Evolutionary conservation across 2,113 vertebrate species (phyloP).

Genomic region (Hypocryptadius cinnamomeus): DNA sequence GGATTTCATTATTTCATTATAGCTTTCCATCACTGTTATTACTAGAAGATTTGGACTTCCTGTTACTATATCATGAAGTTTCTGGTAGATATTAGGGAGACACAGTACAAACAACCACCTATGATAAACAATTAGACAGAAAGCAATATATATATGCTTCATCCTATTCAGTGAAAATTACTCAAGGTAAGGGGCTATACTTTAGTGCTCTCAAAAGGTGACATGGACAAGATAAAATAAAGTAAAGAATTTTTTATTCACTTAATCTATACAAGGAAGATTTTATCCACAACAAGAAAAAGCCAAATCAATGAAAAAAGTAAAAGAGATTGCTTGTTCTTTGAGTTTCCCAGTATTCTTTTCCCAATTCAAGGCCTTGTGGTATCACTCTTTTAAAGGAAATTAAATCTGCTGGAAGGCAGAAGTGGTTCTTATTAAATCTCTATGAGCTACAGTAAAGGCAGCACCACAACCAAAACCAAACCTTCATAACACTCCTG

Average conservation of each 20-base stretch:
- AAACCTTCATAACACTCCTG: neutral
- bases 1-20: slow-evolving; percentile 6
- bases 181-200: neutral
- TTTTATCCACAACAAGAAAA: neutral
- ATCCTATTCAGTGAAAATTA: neutral
- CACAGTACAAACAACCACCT: neutral
- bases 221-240: neutral
- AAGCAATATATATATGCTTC: neutral
- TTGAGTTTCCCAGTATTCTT: neutral
- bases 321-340: neutral
- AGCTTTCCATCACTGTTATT: slow-evolving; percentile 12
- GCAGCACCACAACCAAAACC: neutral
- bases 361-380: neutral
- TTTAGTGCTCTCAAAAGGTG: neutral
- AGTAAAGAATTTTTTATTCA: neutral
- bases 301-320: neutral
- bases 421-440: neutral
- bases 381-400: neutral
- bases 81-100: neutral
- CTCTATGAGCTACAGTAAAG: neutral
- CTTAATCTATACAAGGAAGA: neutral
- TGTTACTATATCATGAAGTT: neutral
- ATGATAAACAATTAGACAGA: neutral
- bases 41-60: neutral
- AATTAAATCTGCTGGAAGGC: neutral